These are phyloP conservation scores for Petrocephalus microphthalmus DNA, from an alignment of 2,113 vertebrate species.

Conservation along the genomic window DNA sequence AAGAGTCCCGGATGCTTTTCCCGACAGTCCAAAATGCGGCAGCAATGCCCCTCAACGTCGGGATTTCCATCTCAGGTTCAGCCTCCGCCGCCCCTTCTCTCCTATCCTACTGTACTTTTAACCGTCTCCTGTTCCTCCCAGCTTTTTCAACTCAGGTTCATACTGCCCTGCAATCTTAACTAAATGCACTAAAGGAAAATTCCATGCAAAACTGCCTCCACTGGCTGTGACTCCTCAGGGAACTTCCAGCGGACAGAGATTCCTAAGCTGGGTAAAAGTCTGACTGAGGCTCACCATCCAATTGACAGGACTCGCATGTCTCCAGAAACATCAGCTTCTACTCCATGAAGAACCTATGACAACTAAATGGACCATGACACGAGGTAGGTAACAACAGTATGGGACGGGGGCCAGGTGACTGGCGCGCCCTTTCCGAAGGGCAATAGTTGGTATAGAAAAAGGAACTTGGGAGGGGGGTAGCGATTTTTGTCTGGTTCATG, in stretches of 20 bases:
- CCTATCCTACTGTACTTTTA: background rate
- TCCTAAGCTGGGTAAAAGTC: background rate
- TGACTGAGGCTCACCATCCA: slow-evolving; percentile 18
- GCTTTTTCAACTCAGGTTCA: background rate
- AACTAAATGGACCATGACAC: slow-evolving; percentile 18
- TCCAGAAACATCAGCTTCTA: slow-evolving; percentile 24
- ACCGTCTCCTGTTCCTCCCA: slow-evolving; percentile 20
- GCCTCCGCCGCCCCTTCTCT: background rate
- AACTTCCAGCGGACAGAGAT: slow-evolving; percentile 14
- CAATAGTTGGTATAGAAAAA: background rate
- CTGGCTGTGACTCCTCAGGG: slow-evolving; percentile 18
- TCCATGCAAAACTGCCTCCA: background rate
- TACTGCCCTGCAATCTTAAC: background rate
- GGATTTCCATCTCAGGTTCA: background rate
- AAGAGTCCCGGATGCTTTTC: background rate
- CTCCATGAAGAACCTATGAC: slow-evolving; percentile 23
- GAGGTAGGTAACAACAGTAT: background rate
- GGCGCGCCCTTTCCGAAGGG: background rate
- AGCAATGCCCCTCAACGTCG: background rate
- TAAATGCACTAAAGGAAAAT: slow-evolving; percentile 29
- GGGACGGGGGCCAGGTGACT: background rate
- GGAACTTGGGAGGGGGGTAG: background rate
- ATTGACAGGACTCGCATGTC: slow-evolving; percentile 16
- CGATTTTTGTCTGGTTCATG: background rate
- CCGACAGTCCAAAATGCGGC: background rate